These are phyloP conservation scores for Tridacna gigas DNA, from an alignment of 2,888 invertebrate species.

Conservation along the genomic window DNA sequence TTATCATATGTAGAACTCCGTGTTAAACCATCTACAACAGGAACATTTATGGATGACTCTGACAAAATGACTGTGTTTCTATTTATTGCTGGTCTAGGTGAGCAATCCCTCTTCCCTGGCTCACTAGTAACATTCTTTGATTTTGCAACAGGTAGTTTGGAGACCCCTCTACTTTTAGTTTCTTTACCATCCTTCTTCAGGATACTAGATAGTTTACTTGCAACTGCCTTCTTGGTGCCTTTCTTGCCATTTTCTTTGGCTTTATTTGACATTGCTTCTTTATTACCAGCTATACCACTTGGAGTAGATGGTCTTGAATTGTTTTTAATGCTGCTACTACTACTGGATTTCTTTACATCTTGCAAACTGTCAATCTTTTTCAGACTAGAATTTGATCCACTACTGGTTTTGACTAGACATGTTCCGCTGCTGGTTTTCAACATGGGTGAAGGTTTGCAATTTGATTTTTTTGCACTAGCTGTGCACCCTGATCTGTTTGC, in stretches of 20 bases:
- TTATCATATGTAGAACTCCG: constrained; percentile 85
- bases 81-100: constrained; percentile 49
- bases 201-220: constrained; percentile 92
- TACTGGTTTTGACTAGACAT: constrained; percentile 69
- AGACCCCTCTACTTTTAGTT: constrained; percentile 54
- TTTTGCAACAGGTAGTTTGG: constrained; percentile 71
- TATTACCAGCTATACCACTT: constrained; percentile 62
- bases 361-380: constrained; percentile 61
- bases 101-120: constrained; percentile 29
- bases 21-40: constrained; percentile 68
- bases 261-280: constrained; percentile 35
- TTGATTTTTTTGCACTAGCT: constrained; percentile 54
- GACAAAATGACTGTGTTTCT: constrained; percentile 58
- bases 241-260: constrained; percentile 54
- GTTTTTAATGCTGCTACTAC: constrained; percentile 83
- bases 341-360: constrained; percentile 67
- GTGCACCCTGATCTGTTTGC: constrained; percentile 68
- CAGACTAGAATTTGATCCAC: constrained; percentile 66
- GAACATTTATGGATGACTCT: constrained; percentile 40
- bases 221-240: constrained; percentile 74
- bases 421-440: constrained; percentile 73
- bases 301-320: constrained; percentile 75
- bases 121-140: constrained; percentile 47
- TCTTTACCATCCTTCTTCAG: constrained; percentile 87
- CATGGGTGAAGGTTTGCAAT: constrained; percentile 60